Evolutionary conservation across 2,113 vertebrate genomes (phyloP).

Genomic region (Nerophis lumbriciformis): DNA sequence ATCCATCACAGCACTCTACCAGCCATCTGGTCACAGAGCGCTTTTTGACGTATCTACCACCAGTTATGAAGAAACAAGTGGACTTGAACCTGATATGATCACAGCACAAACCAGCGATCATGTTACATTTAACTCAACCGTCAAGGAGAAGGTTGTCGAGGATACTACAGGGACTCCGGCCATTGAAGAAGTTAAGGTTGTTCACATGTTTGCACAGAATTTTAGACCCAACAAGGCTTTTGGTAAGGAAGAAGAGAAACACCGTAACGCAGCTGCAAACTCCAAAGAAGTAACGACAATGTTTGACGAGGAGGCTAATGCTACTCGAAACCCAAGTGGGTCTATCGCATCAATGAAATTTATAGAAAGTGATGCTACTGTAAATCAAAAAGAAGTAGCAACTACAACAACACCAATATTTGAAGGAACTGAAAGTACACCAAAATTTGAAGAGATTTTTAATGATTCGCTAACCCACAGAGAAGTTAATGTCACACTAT

Average conservation of each 20-base stretch:
- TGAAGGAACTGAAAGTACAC: not conserved
- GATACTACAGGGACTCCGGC: not conserved
- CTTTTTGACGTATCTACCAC: slow-evolving; percentile 25
- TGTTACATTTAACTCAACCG: slow-evolving; percentile 1
- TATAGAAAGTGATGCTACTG: too few relatives aligned
- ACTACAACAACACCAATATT: too few relatives aligned
- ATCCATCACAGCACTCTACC: slow-evolving; percentile 5
- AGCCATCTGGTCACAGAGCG: slow-evolving; percentile 23
- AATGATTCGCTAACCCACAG: not conserved
- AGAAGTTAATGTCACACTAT: not conserved
- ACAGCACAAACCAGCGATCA: slow-evolving; percentile 14
- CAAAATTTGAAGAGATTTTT: not conserved
- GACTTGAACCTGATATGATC: slow-evolving; percentile 31
- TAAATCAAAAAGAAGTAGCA: too few relatives aligned
- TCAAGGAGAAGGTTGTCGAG: not conserved
- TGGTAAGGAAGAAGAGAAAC: not conserved
- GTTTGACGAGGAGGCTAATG: not conserved
- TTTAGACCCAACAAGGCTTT: not conserved
- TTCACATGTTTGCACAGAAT: not conserved
- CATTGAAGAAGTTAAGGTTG: slow-evolving; percentile 4
- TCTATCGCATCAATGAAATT: too few relatives aligned
- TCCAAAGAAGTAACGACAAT: not conserved
- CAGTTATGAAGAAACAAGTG: slow-evolving; percentile 45
- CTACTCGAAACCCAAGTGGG: too few relatives aligned
- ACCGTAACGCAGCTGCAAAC: not conserved